Conservation (phyloP, 53 echinoderm and acorn worm genomes). For the Zoroaster sp. region DNA sequence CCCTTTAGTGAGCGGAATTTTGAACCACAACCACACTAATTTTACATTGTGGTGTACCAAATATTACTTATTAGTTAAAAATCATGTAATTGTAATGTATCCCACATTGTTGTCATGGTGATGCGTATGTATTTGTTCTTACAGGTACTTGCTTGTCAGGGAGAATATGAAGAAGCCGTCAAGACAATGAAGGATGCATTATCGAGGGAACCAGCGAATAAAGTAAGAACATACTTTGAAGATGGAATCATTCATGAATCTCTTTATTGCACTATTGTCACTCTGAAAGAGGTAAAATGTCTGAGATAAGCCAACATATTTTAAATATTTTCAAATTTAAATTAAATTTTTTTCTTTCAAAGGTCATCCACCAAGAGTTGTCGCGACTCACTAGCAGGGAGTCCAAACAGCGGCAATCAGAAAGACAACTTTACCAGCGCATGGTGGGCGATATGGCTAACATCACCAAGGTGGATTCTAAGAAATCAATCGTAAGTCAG, state of each 20-base stretch:
- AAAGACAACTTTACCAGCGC: slow-evolving; percentile 79
- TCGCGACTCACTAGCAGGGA: slow-evolving; percentile 74
- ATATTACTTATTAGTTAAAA: too few species aligned
- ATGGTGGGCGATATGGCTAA: slow-evolving; percentile 98
- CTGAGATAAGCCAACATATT: too few species aligned
- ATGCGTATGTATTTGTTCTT: not conserved
- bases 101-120: not conserved
- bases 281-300: too few species aligned
- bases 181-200: slow-evolving; percentile 83
- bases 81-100: too few species aligned
- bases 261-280: too few species aligned
- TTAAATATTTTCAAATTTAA: not conserved
- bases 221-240: too few species aligned
- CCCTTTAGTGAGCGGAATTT: not conserved
- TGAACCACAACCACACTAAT: too few species aligned
- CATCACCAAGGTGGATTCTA: not conserved
- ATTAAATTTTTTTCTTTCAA: not conserved
- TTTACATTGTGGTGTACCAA: too few species aligned
- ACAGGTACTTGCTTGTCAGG: slow-evolving; percentile 82
- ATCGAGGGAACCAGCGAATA: slow-evolving; percentile 87
- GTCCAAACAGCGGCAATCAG: slow-evolving; percentile 63
- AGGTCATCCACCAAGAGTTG: slow-evolving; percentile 95
- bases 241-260: too few species aligned
- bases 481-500: slow-evolving; percentile 6
- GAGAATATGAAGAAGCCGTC: slow-evolving; percentile 78